Evolutionary conservation across 2,113 vertebrate genomes (phyloP).

Genomic region (Spea bombifrons): DNA sequence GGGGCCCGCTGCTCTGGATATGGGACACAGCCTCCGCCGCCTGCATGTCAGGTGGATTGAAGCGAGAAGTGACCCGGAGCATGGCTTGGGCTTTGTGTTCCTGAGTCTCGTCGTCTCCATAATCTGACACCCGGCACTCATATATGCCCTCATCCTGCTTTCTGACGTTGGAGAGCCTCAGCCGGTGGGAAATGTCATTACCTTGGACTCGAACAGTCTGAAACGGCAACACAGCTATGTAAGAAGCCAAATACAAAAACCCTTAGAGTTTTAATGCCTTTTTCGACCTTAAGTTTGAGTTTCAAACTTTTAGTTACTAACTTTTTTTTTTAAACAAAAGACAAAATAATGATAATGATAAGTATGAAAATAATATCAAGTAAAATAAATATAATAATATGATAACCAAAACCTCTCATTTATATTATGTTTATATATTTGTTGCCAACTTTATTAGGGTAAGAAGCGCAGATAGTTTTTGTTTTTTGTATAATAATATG

Average conservation of each 20-base stretch:
- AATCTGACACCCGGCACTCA: constrained; percentile 89
- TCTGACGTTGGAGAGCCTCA: constrained; percentile 83
- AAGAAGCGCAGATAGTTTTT: too few relatives aligned
- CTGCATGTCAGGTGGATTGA: constrained; percentile 75
- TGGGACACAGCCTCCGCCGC: constrained; percentile 89
- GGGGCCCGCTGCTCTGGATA: constrained; percentile 80
- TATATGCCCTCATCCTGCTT: constrained; percentile 87
- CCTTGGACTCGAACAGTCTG: constrained; percentile 92
- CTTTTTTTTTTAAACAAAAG: too few relatives aligned
- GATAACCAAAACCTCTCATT: too few relatives aligned
- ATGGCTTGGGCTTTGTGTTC: constrained; percentile 83
- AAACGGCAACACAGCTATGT: constrained; percentile 30
- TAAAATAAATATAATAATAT: too few relatives aligned
- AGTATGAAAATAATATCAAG: too few relatives aligned
- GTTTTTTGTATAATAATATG: too few relatives aligned
- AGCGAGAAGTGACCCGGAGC: constrained; percentile 73
- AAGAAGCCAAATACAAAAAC: not conserved
- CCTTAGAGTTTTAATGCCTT: not conserved
- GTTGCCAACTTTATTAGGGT: too few relatives aligned
- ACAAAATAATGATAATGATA: too few relatives aligned
- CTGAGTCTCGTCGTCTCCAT: constrained; percentile 83
- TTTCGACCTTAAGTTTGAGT: not conserved
- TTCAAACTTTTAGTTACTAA: too few relatives aligned
- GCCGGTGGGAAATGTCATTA: constrained; percentile 89
- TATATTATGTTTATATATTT: too few relatives aligned